Evolutionary conservation across 1,140 invertebrate genomes (phyloP).

Genomic region (Zaprionus tsacasi): DNA sequence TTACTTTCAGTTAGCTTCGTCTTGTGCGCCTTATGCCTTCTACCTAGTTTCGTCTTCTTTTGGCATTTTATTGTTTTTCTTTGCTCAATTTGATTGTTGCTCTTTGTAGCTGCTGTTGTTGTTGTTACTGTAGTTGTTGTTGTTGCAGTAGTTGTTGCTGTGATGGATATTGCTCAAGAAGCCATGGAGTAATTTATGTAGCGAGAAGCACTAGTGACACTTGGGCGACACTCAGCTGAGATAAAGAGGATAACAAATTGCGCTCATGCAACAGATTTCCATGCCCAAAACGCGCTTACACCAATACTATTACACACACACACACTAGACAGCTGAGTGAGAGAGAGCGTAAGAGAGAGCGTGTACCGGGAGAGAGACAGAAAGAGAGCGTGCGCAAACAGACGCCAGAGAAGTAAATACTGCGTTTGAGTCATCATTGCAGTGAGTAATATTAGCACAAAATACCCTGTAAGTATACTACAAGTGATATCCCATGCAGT

Average conservation of each 20-base stretch:
- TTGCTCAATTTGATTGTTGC: constrained; percentile 45
- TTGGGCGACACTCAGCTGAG: constrained; percentile 78
- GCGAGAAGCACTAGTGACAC: constrained; percentile 76
- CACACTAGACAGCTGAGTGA: constrained; percentile 30
- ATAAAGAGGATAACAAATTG: constrained; percentile 81
- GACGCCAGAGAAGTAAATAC: not conserved
- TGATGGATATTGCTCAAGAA: constrained; percentile 55
- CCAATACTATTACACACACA: not conserved
- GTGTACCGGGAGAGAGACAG: not conserved
- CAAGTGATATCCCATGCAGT: too few species aligned
- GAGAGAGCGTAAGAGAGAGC: constrained; percentile 12
- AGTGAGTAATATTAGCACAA: not conserved
- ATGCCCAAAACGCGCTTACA: constrained; percentile 50
- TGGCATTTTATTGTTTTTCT: constrained; percentile 54
- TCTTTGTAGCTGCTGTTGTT: not conserved
- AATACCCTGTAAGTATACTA: not conserved
- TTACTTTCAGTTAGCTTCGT: constrained; percentile 16
- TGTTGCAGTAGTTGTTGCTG: constrained; percentile 15
- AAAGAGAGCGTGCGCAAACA: constrained; percentile 9
- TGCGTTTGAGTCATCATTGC: not conserved
- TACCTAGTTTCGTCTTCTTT: constrained; percentile 9
- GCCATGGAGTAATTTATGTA: constrained; percentile 74
- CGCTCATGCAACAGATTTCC: constrained; percentile 81
- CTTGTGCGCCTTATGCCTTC: constrained; percentile 14
- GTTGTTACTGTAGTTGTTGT: constrained; percentile 2